Evolutionary conservation across 2,113 vertebrate species (phyloP).

Genomic region (Motacilla tschutschensis): DNA sequence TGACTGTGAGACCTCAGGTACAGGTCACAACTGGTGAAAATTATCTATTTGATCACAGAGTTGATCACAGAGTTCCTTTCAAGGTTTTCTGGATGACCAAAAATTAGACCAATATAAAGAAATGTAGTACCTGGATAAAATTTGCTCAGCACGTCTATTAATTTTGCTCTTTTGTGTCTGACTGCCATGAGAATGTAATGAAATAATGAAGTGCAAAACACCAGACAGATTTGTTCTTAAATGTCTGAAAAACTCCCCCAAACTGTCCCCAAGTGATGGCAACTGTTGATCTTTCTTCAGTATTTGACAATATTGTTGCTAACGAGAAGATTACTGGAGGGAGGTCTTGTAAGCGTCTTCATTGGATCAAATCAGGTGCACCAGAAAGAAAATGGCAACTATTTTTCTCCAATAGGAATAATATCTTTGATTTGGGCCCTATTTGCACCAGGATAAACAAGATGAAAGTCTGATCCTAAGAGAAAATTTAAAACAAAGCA

Average conservation of each 20-base stretch:
- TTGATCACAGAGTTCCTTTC: not conserved
- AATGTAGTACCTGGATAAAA: not conserved
- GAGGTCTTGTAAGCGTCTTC: not conserved
- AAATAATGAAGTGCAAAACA: not conserved
- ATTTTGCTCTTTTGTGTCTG: not conserved
- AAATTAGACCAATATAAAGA: not conserved
- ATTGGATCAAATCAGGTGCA: not conserved
- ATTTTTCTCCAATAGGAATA: not conserved
- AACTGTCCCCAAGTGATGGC: not conserved
- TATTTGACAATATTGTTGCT: not conserved
- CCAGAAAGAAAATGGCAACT: not conserved
- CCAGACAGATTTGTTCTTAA: not conserved
- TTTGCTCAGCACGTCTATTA: not conserved
- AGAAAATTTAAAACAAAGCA: conserved; percentile 8
- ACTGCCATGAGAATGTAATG: not conserved
- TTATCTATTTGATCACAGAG: not conserved
- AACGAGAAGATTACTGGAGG: not conserved
- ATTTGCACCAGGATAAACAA: not conserved
- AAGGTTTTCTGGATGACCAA: not conserved
- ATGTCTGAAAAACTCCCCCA: not conserved
- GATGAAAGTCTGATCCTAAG: not conserved
- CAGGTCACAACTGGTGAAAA: not conserved
- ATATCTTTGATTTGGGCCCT: not conserved
- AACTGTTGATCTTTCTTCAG: not conserved
- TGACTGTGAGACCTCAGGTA: not conserved